Percentiles rank a stretch among this genome's conserved stretches.
phyloP scores from a whole-genome alignment of 2,113 vertebrate species.

The Marmota monax region DNA sequence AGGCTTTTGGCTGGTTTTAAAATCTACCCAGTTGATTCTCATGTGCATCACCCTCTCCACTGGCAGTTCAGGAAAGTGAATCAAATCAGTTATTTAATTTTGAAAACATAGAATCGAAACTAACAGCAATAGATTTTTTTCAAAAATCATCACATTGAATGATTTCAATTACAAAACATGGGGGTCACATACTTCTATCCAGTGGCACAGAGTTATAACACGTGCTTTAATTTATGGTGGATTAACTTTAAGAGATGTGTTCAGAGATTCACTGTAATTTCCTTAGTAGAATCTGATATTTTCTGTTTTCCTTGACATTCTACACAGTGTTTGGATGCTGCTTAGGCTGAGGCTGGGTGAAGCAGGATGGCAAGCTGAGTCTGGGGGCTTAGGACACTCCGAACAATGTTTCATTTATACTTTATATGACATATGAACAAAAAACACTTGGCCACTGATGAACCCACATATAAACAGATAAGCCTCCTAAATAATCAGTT shows the following conservation, averaged over 20 bases:
- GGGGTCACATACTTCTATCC: background rate
- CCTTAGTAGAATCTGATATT: background rate
- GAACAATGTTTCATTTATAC: background rate
- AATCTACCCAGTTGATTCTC: background rate
- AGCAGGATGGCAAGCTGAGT: background rate
- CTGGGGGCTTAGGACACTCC: background rate
- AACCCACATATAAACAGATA: background rate
- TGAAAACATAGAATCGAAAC: slow-evolving; percentile 51
- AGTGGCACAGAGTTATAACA: background rate
- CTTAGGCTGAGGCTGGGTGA: background rate
- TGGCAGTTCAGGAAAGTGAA: background rate
- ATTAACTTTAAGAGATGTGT: slow-evolving; percentile 18
- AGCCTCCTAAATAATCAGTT: background rate
- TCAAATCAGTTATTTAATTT: background rate
- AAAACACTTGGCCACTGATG: background rate
- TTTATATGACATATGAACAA: background rate
- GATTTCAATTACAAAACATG: slow-evolving; percentile 28
- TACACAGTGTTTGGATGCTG: background rate
- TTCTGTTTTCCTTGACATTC: background rate
- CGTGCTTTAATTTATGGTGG: background rate
- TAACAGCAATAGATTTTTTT: background rate
- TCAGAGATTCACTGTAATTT: background rate
- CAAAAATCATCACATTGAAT: background rate
- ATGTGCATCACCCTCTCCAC: background rate
- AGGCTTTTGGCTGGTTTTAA: background rate